phyloP scores from a whole-genome alignment of 1,140 invertebrate species.

The Heliconius melpomene region DNA sequence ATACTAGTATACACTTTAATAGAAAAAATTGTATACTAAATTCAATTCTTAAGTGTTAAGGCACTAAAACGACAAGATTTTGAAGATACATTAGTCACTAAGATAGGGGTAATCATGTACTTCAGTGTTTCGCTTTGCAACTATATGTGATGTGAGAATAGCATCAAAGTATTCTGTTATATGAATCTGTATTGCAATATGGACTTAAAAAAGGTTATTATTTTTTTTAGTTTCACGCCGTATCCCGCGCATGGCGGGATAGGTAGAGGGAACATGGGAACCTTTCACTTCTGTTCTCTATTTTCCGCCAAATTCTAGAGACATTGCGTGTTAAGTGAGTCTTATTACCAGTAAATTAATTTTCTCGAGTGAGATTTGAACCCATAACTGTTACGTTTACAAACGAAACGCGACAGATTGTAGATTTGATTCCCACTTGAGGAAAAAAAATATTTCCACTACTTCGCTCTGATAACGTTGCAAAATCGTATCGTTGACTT shows the following conservation, averaged over 20 bases:
- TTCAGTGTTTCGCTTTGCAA: slow-evolving; percentile 4
- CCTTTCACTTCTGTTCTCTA: not conserved
- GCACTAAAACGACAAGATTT: not conserved
- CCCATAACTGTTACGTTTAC: too few species aligned
- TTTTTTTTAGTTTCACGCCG: not conserved
- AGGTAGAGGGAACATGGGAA: too few species aligned
- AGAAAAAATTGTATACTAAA: not conserved
- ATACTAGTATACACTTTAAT: not conserved
- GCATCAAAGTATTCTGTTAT: slow-evolving; percentile 54
- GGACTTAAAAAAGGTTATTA: slow-evolving; percentile 23
- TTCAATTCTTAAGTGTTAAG: not conserved
- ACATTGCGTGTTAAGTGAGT: too few species aligned
- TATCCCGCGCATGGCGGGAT: too few species aligned
- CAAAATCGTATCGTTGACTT: too few species aligned
- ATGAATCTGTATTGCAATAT: slow-evolving; percentile 40
- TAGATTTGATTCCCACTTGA: too few species aligned
- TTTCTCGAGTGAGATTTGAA: too few species aligned
- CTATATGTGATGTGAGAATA: slow-evolving; percentile 23
- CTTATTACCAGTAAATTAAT: too few species aligned
- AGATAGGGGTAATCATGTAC: slow-evolving; percentile 24
- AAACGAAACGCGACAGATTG: too few species aligned
- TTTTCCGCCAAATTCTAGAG: too few species aligned
- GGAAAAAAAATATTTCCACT: too few species aligned
- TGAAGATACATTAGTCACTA: slow-evolving; percentile 21
- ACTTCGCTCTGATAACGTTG: too few species aligned